These are phyloP conservation scores for Lutjanus argentimaculatus DNA, from an alignment of 2,797 vertebrate species.

Conservation along the genomic window DNA sequence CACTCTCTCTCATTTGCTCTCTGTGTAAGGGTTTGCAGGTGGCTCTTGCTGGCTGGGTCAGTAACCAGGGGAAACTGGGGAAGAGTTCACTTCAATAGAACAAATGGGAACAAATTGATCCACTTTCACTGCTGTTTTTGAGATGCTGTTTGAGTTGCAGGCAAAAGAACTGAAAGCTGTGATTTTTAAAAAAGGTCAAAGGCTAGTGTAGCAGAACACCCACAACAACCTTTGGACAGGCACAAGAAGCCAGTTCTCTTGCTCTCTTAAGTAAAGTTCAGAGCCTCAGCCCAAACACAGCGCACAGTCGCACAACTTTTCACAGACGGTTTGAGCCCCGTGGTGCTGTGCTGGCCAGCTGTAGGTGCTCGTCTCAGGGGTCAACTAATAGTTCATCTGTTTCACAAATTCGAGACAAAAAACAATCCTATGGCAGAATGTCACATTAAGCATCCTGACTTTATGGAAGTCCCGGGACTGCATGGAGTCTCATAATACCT, in stretches of 20 bases:
- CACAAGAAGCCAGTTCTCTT: constrained; percentile 31
- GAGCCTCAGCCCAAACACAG: constrained; percentile 30
- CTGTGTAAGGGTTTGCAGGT: constrained; percentile 82
- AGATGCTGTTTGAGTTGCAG: constrained; percentile 55
- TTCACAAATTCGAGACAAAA: constrained; percentile 47
- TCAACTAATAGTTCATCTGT: constrained; percentile 48
- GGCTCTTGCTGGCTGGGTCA: constrained; percentile 80
- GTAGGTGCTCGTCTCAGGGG: constrained; percentile 41
- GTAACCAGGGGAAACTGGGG: constrained; percentile 84
- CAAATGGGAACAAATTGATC: constrained; percentile 83
- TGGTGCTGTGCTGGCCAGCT: constrained; percentile 34
- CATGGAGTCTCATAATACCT: constrained; percentile 14
- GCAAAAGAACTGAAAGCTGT: constrained; percentile 45
- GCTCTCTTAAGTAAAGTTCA: constrained; percentile 29
- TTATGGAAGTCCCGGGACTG: constrained; percentile 31
- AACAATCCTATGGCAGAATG: background rate
- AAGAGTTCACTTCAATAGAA: constrained; percentile 84
- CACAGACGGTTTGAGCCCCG: constrained; percentile 4
- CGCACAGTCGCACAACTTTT: constrained; percentile 20
- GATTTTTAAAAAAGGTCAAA: constrained; percentile 53
- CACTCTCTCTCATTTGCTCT: constrained; percentile 41
- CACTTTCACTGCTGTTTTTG: constrained; percentile 74
- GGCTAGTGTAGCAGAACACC: constrained; percentile 45
- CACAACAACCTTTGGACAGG: constrained; percentile 45
- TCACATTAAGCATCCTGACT: constrained; percentile 1